Evolutionary conservation across 2,113 vertebrate genomes (phyloP).

Genomic region (Phoenicopterus ruber): DNA sequence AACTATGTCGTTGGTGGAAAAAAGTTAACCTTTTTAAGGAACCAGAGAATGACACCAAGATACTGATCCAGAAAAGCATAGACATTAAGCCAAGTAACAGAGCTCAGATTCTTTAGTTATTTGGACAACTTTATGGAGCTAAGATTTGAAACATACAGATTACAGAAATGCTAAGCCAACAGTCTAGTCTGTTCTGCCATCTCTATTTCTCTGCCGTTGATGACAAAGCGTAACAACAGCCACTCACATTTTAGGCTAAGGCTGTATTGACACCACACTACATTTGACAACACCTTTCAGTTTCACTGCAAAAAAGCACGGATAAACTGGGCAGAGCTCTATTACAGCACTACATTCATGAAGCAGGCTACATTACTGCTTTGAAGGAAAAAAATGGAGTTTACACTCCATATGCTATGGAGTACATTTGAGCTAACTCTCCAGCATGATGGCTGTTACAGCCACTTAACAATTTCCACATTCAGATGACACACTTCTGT

Average conservation of each 20-base stretch:
- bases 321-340: background rate
- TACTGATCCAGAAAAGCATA: background rate
- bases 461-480: background rate
- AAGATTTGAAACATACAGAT: background rate
- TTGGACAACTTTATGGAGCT: background rate
- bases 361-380: background rate
- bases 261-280: background rate
- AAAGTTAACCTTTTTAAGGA: background rate
- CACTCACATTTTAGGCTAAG: background rate
- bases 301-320: background rate
- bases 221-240: background rate
- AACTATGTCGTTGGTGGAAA: background rate
- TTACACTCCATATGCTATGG: background rate
- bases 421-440: background rate
- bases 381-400: background rate
- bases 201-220: background rate
- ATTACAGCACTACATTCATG: background rate
- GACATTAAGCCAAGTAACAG: background rate
- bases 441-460: background rate
- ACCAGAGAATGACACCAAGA: background rate
- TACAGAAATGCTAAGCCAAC: background rate
- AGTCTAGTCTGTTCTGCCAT: background rate
- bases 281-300: rapidly evolving
- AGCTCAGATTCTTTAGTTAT: background rate
- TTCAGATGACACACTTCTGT: background rate